Evolutionary conservation across 2,113 vertebrate species (phyloP).

Genomic region (Helogale parvula): DNA sequence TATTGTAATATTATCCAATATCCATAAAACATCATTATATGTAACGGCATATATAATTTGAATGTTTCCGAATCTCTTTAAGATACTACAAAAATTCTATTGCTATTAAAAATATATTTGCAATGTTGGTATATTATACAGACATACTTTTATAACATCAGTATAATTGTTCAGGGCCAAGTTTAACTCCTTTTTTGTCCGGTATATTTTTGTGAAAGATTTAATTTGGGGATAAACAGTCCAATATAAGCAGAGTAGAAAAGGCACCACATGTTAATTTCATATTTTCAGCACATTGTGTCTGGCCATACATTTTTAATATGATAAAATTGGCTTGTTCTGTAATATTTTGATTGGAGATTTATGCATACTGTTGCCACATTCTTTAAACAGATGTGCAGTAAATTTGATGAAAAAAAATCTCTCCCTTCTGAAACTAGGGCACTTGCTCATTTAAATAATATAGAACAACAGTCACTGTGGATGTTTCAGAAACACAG

Average conservation of each 20-base stretch:
- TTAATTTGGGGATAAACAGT: slow-evolving; percentile 53
- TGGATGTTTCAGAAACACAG: slow-evolving; percentile 63
- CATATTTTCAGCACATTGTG: slow-evolving; percentile 59
- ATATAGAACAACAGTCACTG: slow-evolving; percentile 67
- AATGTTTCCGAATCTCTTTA: slow-evolving; percentile 72
- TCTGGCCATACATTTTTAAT: slow-evolving; percentile 79
- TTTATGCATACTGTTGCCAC: slow-evolving; percentile 60
- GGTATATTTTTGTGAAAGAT: slow-evolving; percentile 45
- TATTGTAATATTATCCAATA: slow-evolving; percentile 63
- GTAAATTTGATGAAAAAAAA: slow-evolving; percentile 68
- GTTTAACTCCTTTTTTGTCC: slow-evolving; percentile 48
- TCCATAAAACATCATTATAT: slow-evolving; percentile 64
- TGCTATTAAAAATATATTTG: slow-evolving; percentile 67
- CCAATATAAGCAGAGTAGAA: slow-evolving; percentile 61
- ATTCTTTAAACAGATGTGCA: slow-evolving; percentile 73
- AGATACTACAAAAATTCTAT: slow-evolving; percentile 65
- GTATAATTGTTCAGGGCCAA: slow-evolving; percentile 64
- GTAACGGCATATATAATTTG: slow-evolving; percentile 64
- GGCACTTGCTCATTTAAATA: slow-evolving; percentile 77
- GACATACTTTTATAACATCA: slow-evolving; percentile 64
- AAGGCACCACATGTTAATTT: slow-evolving; percentile 42
- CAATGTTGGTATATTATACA: slow-evolving; percentile 53
- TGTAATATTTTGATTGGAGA: slow-evolving; percentile 73
- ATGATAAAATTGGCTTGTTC: slow-evolving; percentile 58
- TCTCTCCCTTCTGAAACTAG: slow-evolving; percentile 65